These are phyloP conservation scores for Amazona ochrocephala DNA, from an alignment of 2,797 vertebrate genomes.

Conservation along the genomic window DNA sequence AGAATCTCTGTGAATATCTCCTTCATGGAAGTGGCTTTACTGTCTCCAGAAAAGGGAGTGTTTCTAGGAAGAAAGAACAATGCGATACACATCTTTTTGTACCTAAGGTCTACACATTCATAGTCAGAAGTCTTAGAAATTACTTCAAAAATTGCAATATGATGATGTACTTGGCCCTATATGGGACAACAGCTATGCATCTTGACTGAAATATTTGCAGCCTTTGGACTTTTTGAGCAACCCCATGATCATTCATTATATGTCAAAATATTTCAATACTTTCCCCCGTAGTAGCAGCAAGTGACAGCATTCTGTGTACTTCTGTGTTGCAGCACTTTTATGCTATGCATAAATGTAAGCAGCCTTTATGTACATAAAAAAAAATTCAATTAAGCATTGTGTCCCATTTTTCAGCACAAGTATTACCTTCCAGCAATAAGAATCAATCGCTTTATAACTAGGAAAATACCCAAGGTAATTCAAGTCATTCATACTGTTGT, in stretches of 20 bases:
- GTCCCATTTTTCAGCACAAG: conserved; percentile 68
- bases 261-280: conserved; percentile 53
- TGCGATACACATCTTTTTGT: neutral
- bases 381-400: conserved; percentile 63
- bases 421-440: conserved; percentile 67
- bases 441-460: conserved; percentile 56
- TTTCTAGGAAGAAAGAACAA: neutral
- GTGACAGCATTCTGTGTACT: conserved; percentile 18
- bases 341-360: conserved; percentile 49
- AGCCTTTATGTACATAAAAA: conserved; percentile 56
- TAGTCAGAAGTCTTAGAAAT: conserved; percentile 13
- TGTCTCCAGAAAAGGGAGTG: neutral
- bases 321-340: conserved; percentile 1
- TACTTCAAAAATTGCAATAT: conserved; percentile 17
- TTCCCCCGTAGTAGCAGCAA: conserved; percentile 47
- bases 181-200: neutral
- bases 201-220: conserved; percentile 42
- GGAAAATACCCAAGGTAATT: conserved; percentile 69
- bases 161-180: neutral
- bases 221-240: neutral
- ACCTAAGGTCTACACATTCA: neutral
- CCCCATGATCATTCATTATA: conserved; percentile 25
- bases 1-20: neutral
- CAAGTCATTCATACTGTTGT: conserved; percentile 62
- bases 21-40: neutral